These are phyloP conservation scores for Heliothis virescens DNA, from an alignment of 1,140 invertebrate species.

Conservation along the genomic window DNA sequence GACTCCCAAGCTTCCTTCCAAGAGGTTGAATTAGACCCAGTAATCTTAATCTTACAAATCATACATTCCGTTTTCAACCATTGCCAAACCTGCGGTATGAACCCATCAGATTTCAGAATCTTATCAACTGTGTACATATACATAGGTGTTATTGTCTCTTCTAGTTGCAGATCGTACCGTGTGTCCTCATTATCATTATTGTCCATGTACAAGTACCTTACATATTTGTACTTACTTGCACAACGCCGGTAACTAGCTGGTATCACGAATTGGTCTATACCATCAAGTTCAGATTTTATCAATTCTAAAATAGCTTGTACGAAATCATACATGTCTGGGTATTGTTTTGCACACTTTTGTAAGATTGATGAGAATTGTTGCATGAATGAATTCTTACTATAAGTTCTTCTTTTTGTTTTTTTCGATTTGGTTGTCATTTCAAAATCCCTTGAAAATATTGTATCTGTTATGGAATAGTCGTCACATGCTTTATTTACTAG, in stretches of 20 bases:
- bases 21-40: no score
- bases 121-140: no score
- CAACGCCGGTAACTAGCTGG: slow-evolving; percentile 55
- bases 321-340: no score
- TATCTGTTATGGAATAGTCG: not conserved
- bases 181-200: slow-evolving; percentile 21
- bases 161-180: slow-evolving; percentile 68
- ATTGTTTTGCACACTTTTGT: not conserved
- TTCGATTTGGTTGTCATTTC: no score
- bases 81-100: no score
- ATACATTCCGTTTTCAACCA: no score
- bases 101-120: no score
- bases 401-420: no score
- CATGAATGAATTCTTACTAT: not conserved
- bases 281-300: slow-evolving; percentile 56
- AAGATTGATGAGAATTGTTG: not conserved
- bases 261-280: not conserved
- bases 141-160: slow-evolving; percentile 65
- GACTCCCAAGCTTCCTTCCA: no score
- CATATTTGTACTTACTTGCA: slow-evolving; percentile 64
- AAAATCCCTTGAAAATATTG: no score
- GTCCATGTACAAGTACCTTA: slow-evolving; percentile 66
- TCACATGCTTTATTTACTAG: slow-evolving; percentile 58
- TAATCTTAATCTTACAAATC: no score
- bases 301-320: slow-evolving; percentile 41